phyloP scores from a whole-genome alignment of 2,113 vertebrate species.

The Terrapene triunguis region DNA sequence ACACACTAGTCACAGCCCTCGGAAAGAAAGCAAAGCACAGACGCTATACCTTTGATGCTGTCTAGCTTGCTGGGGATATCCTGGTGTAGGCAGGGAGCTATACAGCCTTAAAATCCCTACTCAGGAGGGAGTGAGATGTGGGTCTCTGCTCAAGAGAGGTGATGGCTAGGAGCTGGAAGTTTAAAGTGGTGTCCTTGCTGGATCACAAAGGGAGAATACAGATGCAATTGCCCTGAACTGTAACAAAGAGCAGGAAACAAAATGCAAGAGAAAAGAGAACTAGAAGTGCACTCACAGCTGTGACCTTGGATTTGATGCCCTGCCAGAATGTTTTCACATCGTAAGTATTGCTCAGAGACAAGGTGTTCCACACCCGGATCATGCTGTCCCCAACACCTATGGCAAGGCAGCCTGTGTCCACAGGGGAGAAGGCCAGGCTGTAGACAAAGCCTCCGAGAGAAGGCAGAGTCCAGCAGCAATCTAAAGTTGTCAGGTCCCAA shows the following conservation, averaged over 20 bases:
- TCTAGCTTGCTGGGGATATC: background rate
- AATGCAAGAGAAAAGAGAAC: background rate
- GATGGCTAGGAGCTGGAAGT: background rate
- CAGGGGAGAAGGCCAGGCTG: constrained; percentile 91
- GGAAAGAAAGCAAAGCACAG: background rate
- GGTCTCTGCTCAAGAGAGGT: background rate
- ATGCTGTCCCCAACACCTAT: constrained; percentile 94
- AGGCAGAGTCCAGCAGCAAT: constrained; percentile 94
- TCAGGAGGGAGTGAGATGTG: background rate
- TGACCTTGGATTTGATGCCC: constrained; percentile 96
- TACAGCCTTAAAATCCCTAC: background rate
- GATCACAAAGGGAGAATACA: background rate
- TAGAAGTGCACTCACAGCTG: constrained; percentile 86
- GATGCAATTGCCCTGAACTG: background rate
- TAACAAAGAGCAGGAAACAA: background rate
- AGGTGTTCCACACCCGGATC: constrained; percentile 95
- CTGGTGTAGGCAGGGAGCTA: background rate
- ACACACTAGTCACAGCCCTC: background rate
- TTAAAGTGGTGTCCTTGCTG: background rate
- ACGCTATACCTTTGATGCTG: background rate
- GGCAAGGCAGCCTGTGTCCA: constrained; percentile 89
- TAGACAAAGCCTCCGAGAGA: constrained; percentile 94
- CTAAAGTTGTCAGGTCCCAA: constrained; percentile 90
- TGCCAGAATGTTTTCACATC: constrained; percentile 94
- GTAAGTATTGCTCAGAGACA: constrained; percentile 88